These are phyloP conservation scores for Cheilosia urbana DNA, from an alignment of 2,888 invertebrate genomes.

Conservation along the genomic window DNA sequence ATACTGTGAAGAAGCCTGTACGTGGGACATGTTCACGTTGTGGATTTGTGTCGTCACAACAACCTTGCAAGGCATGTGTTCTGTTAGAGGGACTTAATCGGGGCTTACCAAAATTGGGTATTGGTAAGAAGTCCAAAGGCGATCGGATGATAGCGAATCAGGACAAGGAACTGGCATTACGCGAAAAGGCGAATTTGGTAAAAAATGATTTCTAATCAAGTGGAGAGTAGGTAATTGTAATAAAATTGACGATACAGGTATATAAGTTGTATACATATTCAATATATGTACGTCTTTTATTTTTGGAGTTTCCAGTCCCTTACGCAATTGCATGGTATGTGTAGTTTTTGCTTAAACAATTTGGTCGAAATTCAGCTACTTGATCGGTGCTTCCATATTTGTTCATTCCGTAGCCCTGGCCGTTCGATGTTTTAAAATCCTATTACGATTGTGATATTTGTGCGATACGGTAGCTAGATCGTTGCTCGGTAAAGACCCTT, in stretches of 20 bases:
- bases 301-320: too few relatives aligned
- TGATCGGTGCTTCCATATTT: too few relatives aligned
- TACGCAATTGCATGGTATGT: too few relatives aligned
- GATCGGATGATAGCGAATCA: slow-evolving; percentile 87
- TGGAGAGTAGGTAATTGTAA: neutral
- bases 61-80: slow-evolving; percentile 98
- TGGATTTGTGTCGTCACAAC: slow-evolving; percentile 95
- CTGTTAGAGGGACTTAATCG: slow-evolving; percentile 97
- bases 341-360: too few relatives aligned
- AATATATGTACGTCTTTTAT: too few relatives aligned
- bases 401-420: too few relatives aligned
- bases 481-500: too few relatives aligned
- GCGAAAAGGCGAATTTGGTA: slow-evolving; percentile 82
- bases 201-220: slow-evolving; percentile 83
- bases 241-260: neutral
- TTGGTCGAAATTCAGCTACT: too few relatives aligned
- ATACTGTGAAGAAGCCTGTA: slow-evolving; percentile 91
- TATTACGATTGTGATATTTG: too few relatives aligned
- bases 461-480: too few relatives aligned
- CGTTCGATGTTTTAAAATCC: too few relatives aligned
- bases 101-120: slow-evolving; percentile 95
- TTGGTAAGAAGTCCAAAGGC: slow-evolving; percentile 93
- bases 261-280: too few relatives aligned
- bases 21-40: slow-evolving; percentile 93
- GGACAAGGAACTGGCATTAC: slow-evolving; percentile 80